phyloP scores from a whole-genome alignment of 2,888 invertebrate species.

The Rhyacophila evoluta region DNA sequence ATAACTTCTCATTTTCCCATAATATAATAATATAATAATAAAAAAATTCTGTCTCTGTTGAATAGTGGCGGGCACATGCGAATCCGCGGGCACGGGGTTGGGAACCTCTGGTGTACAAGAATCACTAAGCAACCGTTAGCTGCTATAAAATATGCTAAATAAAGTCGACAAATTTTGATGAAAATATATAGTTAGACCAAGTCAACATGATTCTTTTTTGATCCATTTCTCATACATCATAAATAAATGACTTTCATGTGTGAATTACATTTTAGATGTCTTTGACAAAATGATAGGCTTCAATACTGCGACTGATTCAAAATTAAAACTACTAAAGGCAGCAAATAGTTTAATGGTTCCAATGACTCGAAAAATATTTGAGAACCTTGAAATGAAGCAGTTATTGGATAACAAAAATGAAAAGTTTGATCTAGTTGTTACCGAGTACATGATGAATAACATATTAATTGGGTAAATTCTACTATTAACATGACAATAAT shows the following conservation, averaged over 20 bases:
- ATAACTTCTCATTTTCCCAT: too few relatives aligned
- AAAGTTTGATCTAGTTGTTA: conserved; percentile 48
- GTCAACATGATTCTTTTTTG: too few relatives aligned
- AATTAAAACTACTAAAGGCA: neutral
- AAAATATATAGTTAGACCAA: neutral
- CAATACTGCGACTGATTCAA: conserved; percentile 35
- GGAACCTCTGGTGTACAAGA: too few relatives aligned
- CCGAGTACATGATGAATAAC: conserved; percentile 50
- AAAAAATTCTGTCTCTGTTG: too few relatives aligned
- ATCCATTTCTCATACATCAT: too few relatives aligned
- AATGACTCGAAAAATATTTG: conserved; percentile 25
- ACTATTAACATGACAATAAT: neutral
- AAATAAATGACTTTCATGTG: too few relatives aligned
- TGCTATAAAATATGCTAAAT: too few relatives aligned
- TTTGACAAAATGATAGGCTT: conserved; percentile 30
- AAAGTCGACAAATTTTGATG: too few relatives aligned
- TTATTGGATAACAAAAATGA: conserved; percentile 42
- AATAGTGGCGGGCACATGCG: too few relatives aligned
- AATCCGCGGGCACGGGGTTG: too few relatives aligned
- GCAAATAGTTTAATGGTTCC: conserved; percentile 27
- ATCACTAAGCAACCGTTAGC: too few relatives aligned
- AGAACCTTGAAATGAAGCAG: conserved; percentile 29
- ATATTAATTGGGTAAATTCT: conserved; percentile 37
- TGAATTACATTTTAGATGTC: neutral
- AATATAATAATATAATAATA: too few relatives aligned